These are phyloP conservation scores for Tympanuchus pallidicinctus DNA, from an alignment of 2,113 vertebrate genomes.

Conservation along the genomic window DNA sequence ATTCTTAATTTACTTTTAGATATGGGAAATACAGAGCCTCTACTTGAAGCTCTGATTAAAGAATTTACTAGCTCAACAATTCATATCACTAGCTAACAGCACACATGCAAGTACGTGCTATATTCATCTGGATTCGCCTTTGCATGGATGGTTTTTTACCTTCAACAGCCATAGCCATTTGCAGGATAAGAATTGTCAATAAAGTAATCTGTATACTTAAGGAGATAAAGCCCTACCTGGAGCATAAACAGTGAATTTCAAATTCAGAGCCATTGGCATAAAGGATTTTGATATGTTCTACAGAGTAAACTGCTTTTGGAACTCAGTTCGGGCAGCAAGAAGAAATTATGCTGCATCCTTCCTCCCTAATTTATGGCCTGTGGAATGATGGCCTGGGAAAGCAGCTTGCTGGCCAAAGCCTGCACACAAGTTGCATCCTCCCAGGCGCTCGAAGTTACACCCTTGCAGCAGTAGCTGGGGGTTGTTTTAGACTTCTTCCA, in stretches of 20 bases:
- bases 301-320: not conserved
- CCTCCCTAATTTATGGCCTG: not conserved
- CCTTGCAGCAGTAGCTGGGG: not conserved
- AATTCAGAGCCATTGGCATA: not conserved
- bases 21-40: not conserved
- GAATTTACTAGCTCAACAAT: slow-evolving; percentile 35
- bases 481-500: not conserved
- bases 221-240: slow-evolving; percentile 34
- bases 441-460: not conserved
- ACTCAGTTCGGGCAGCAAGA: not conserved
- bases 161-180: not conserved
- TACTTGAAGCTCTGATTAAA: slow-evolving; percentile 29
- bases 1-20: slow-evolving; percentile 17
- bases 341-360: not conserved
- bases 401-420: not conserved
- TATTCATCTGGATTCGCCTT: slow-evolving; percentile 23
- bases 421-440: not conserved
- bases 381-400: not conserved
- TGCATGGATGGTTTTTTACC: slow-evolving; percentile 13
- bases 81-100: slow-evolving; percentile 24
- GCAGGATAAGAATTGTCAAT: slow-evolving; percentile 16
- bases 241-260: slow-evolving; percentile 37
- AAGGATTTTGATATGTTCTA: slow-evolving; percentile 10
- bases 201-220: slow-evolving; percentile 6
- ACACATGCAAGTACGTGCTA: not conserved